A percentile compares a stretch with the other conserved stretches of the same genome.
Evolutionary conservation across 2,797 vertebrate genomes (phyloP).

Genomic region (Enteromius argenteus): DNA sequence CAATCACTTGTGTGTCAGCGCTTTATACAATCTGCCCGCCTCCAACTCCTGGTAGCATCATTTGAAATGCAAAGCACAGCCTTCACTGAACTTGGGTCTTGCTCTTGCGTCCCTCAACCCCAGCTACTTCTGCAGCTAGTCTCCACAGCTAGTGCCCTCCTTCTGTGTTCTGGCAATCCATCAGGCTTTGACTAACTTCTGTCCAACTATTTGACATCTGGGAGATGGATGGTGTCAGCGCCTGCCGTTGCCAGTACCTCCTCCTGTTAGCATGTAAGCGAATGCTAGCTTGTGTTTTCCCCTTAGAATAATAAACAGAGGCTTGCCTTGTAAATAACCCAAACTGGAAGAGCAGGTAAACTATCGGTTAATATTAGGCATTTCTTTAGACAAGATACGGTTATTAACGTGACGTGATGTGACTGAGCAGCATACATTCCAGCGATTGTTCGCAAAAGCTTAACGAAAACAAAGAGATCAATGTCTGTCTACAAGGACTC

Average conservation of each 20-base stretch:
- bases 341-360: slow-evolving; percentile 56
- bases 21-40: slow-evolving; percentile 65
- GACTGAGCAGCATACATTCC: slow-evolving; percentile 77
- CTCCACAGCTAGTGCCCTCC: slow-evolving; percentile 60
- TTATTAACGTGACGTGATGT: slow-evolving; percentile 70
- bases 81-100: slow-evolving; percentile 58
- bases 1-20: slow-evolving; percentile 72
- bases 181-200: slow-evolving; percentile 81
- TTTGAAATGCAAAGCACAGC: slow-evolving; percentile 77
- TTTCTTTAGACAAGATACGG: slow-evolving; percentile 64
- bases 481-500: slow-evolving; percentile 75
- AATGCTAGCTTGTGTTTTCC: slow-evolving; percentile 23
- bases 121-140: slow-evolving; percentile 61
- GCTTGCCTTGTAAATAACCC: slow-evolving; percentile 24
- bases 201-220: slow-evolving; percentile 75
- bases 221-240: slow-evolving; percentile 74
- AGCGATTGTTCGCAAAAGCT: slow-evolving; percentile 59
- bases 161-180: slow-evolving; percentile 74
- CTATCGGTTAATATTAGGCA: slow-evolving; percentile 68
- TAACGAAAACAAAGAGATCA: slow-evolving; percentile 71
- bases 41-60: slow-evolving; percentile 61
- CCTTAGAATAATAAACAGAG: slow-evolving; percentile 36
- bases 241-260: slow-evolving; percentile 69
- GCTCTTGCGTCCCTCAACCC: slow-evolving; percentile 40
- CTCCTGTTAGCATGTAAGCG: slow-evolving; percentile 69